Base-by-base conservation (phyloP, 2,888 invertebrate genomes). In the Odontothrips loti region DNA sequence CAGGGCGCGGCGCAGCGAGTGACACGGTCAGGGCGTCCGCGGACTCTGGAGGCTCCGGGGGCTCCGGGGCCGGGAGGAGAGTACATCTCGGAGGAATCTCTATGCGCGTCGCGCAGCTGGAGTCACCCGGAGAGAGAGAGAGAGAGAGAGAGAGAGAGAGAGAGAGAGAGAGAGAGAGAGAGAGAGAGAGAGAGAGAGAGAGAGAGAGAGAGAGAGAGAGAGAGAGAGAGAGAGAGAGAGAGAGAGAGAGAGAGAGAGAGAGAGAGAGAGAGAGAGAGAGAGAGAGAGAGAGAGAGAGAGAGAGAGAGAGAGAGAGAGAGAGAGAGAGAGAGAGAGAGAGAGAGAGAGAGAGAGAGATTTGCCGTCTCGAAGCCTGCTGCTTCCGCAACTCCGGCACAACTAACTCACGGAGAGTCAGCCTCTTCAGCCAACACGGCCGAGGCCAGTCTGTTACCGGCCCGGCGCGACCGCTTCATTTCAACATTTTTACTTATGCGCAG, bases 81-180 rank as follows among this genome's bases (percentile, higher is more conserved):
- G 58, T 58, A n/a, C n/a, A n/a, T 17, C 58, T 58, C 58, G 58
- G 58, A 17, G 20, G 58, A 17, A 58, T 58, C 12, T 75, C 23
- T 75, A 27, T 75, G 68, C 23, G 68, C 68, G 10, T 9, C 68
- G 68, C 58, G 58, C 58, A 17, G 58, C 58, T 2, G 58, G 15
- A 43, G 34, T 43, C 34, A 6, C 12, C 0, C 20, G 0, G 58
- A 58, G 58, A 58, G 58, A 17, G 58, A 17, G 15, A 17, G 58
- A 58, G 58, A 58, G 58, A 51, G 51, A 51, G 51, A 51, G 51
- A 51, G 51, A 51, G 51, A 51, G 51, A 51, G 51, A 51, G 51
- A 51, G 51, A 51, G 51, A 51, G 51, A 51, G 58, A 58, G 58
- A 58, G 11, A 17, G 58, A 58, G 58, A 58, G 58, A 58, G 17